Percentiles rank a stretch among this genome's conserved stretches.
Conservation (phyloP, 1,140 invertebrate species). For the Trichonephila clavipes region DNA sequence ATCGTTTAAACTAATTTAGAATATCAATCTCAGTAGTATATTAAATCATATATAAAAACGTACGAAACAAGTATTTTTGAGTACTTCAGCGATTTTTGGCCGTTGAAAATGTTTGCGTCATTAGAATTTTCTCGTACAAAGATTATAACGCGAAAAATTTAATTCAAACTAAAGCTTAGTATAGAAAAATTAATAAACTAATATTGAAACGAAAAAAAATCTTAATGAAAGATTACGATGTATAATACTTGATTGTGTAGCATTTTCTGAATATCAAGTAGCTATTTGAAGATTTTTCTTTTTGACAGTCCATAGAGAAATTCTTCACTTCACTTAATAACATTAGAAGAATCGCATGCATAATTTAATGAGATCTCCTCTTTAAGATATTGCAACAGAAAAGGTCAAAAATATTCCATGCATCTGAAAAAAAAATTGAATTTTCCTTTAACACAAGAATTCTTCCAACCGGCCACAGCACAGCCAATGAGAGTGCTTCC, state of each 20-base stretch:
- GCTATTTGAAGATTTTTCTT: background rate
- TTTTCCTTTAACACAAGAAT: background rate
- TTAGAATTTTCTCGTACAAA: background rate
- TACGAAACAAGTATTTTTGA: too few species aligned
- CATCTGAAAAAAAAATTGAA: background rate
- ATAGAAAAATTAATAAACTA: background rate
- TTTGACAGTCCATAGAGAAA: background rate
- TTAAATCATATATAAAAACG: too few species aligned
- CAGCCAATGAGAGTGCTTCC: background rate
- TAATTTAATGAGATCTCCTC: background rate
- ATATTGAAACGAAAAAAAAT: background rate
- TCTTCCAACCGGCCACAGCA: background rate
- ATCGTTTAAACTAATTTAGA: too few species aligned
- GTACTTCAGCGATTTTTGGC: too few species aligned
- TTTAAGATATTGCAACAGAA: background rate
- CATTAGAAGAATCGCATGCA: background rate
- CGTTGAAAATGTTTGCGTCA: too few species aligned
- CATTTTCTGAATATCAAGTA: background rate
- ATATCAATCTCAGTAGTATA: too few species aligned
- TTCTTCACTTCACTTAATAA: background rate
- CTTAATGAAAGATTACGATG: background rate
- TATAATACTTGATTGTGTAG: background rate
- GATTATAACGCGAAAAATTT: background rate
- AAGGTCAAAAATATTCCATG: background rate
- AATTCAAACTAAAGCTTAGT: background rate